Conservation (phyloP, 2,113 vertebrate genomes). For the Phyllopteryx taeniolatus region DNA sequence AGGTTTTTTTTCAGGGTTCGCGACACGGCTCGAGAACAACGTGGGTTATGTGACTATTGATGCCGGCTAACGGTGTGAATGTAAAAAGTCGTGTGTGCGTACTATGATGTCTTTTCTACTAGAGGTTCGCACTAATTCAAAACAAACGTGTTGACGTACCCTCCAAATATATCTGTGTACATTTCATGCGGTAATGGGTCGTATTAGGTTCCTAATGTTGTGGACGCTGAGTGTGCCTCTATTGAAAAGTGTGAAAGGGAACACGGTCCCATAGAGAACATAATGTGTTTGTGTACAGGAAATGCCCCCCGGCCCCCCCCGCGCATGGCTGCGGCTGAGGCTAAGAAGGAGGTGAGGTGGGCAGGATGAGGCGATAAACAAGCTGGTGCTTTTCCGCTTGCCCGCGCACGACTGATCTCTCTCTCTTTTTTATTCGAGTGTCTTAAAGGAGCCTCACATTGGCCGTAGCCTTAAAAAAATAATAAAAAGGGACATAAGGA, state of each 20-base stretch:
- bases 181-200: not conserved
- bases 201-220: not conserved
- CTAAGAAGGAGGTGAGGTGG: conserved; percentile 10
- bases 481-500: conserved; percentile 52
- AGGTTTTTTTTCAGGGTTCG: too few relatives aligned
- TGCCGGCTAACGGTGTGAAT: too few relatives aligned
- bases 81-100: too few relatives aligned
- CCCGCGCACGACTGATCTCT: conserved; percentile 58
- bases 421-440: conserved; percentile 26
- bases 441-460: conserved; percentile 67
- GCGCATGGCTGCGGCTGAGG: conserved; percentile 45
- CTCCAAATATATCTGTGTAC: too few relatives aligned
- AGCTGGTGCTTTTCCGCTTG: conserved; percentile 66
- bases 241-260: not conserved
- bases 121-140: too few relatives aligned
- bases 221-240: not conserved
- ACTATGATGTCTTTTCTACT: too few relatives aligned
- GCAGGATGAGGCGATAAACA: conserved; percentile 59
- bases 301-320: conserved; percentile 57
- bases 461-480: conserved; percentile 32
- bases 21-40: too few relatives aligned
- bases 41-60: too few relatives aligned
- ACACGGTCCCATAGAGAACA: not conserved
- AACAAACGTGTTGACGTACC: too few relatives aligned
- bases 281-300: conserved; percentile 71